A percentile compares a stretch with the other conserved stretches of the same genome.
Conservation (phyloP, 2,888 invertebrate genomes). For the Nomada hirtipes region DNA sequence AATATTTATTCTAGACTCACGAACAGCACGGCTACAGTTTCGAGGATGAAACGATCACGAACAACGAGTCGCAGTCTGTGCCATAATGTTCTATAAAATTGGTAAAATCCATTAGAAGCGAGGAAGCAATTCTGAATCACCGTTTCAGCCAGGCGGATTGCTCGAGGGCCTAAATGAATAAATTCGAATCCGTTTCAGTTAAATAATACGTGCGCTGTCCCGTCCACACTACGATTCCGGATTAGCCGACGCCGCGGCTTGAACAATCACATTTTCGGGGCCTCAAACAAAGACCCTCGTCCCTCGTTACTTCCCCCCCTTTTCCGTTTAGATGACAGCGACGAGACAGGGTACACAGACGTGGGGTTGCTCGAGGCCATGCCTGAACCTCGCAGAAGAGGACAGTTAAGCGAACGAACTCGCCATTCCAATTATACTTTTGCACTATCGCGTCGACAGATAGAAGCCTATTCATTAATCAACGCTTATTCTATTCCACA, state of each 20-base stretch:
- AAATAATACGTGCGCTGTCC: constrained; percentile 36
- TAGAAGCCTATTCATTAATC: background rate
- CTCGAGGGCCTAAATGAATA: constrained; percentile 38
- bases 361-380: constrained; percentile 18
- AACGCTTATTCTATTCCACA: background rate
- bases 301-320: constrained; percentile 52
- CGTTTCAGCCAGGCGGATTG: background rate
- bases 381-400: constrained; percentile 15
- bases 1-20: too few relatives aligned
- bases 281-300: constrained; percentile 58
- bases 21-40: too few relatives aligned
- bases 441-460: constrained; percentile 18
- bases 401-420: constrained; percentile 43
- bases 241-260: constrained; percentile 58
- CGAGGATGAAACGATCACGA: too few relatives aligned
- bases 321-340: constrained; percentile 53
- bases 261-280: constrained; percentile 66
- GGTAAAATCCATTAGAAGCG: background rate
- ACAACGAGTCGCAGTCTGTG: too few relatives aligned
- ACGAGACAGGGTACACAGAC: constrained; percentile 60
- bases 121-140: background rate
- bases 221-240: constrained; percentile 35
- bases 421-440: constrained; percentile 14
- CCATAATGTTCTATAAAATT: too few relatives aligned
- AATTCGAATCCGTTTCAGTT: constrained; percentile 49